Evolutionary conservation across 2,888 invertebrate genomes (phyloP), one percentile per base, ranked within the genome.

Genomic region (Micropterix aruncella): DNA sequence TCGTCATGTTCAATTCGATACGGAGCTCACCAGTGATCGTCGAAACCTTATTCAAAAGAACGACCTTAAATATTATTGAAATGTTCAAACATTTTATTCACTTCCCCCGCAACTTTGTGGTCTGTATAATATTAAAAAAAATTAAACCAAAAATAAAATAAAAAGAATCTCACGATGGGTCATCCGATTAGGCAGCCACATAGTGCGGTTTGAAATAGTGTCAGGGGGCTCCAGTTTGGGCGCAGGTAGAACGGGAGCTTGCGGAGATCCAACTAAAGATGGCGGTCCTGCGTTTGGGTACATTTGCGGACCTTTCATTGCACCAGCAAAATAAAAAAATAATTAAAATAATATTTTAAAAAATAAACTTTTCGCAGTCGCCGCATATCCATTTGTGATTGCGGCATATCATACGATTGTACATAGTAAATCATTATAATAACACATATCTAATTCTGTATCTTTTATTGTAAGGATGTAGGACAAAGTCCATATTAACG

Each of bases 151-250:
- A 50, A 49, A 27, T 27, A 39, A 52, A 51, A 47, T 18, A 45
- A 56, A 48, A 58, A 57, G 59, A 70, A 70, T 73, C 78, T 78
- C 77, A 77, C 78, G 70, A 73, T 77, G 75, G 57, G 74, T 74
- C 69, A 78, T 75, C 68, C 74, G 63, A 61, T 77, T 74, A 51
- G 77, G 77, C 61, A 77, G 69, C 79, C 78, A 79, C 65, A 75
- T 75, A 48, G 73, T 65, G 51, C 77, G 63, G 44, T 75, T 73
- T 38, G 44, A 15, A 65, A 70, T 66, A 40, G 72, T 70, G 52
- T 77, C 77, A 38, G 73, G 71, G 16, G 74, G 75, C 56, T 77
- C 77, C 53, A 76, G 57, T 60, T 78, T 77, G 27, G 76, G 73
- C 19, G 74, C 73, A 52, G 57, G 54, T 44, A 73, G 63, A 3